Evolutionary conservation across 2,888 invertebrate species (phyloP), one percentile per base, ranked within the genome.

Genomic region (Monoplex corrugatus): DNA sequence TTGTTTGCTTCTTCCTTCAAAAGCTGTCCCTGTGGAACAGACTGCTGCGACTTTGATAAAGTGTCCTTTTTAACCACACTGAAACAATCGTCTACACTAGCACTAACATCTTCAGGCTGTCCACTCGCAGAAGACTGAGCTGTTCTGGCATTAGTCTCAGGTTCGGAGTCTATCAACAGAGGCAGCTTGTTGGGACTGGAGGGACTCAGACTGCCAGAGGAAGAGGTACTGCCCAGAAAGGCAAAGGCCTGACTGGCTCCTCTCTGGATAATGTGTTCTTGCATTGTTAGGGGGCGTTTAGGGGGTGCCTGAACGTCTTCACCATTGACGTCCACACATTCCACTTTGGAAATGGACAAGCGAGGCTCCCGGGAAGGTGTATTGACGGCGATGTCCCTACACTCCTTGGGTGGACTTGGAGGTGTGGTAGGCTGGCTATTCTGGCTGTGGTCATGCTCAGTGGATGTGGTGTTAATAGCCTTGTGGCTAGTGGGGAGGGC

Each of bases 401-500:
- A 44, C 35, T 88, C 68, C 43, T 84, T 84, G 16, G 5, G 91
- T 89, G 87, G 90, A 91, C 13, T 87, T 28, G 38, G 89, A 84
- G 40, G 89, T 89, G 88, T 68, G 38, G 38, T 35, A 38, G 38
- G 75, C 35, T 35, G 63, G 63, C 23, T 68, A n/a, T 28, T 35
- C 35, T 35, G 63, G 63, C 23, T 68, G 63, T 28, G 16, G 8
- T 16, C 28, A 28, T 72, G 19, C 19, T 16, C 90, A 84, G 89
- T 89, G 32, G 92, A 82, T 28, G 92, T 91, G 45, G 94, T 95
- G 90, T 93, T 93, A 45, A 93, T 91, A 0, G 92, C 93, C 38
- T 92, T 90, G 75, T 91, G 93, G 43, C 90, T 92, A 13, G 91
- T 92, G 19, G 90, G 63, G 78, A 88, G 87, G 85, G 90, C 91